Evolutionary conservation across 2,113 vertebrate species (phyloP), one percentile per base, ranked within the genome.

Genomic region (Datnioides undecimradiatus): DNA sequence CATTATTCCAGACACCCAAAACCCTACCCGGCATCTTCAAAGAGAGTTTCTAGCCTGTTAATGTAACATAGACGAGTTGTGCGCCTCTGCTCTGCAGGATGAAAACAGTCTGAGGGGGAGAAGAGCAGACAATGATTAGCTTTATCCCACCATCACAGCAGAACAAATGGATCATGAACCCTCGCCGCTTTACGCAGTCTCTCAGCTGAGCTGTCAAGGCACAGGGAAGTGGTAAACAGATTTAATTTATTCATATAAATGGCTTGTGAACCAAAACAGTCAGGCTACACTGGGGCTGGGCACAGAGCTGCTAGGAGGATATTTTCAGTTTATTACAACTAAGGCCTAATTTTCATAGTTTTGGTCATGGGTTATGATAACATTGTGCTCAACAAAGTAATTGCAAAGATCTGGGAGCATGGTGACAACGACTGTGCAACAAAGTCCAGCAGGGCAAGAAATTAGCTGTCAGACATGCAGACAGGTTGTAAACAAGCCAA

Each of bases 71-170:
- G 83, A 82, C 48, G 38, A 79, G 87, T 51, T 51, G 79, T 41
- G 74, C 11, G 67, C 69, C 83, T 84, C 88, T 16, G 68, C 87
- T 78, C 72, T 31, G 84, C 86, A 51, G 90, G 84, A 89, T 73
- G 59, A 84, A 89, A 89, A 86, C 67, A 74, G 81, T 84, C 59
- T 45, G 76, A 78, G 87, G 52, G 64, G 60, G 79, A 75, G 71
- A 80, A 11, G 66, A 71, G 81, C 68, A 89, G 90, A 89, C 88
- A 87, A 90, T 87, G 87, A 92, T 92, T 84, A 90, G 88, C 91
- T 92, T 91, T 82, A 89, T 89, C 85, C 88, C 85, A 19, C 88
- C 91, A 89, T 89, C 88, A 67, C 79, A 76, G 90, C 89, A 93
- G 76, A 91, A 87, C 89, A 87, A 91, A 89, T 87, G 85, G 87